These are phyloP conservation scores for Paraescarpia echinospica DNA, from an alignment of 1,140 invertebrate genomes.

Conservation along the genomic window DNA sequence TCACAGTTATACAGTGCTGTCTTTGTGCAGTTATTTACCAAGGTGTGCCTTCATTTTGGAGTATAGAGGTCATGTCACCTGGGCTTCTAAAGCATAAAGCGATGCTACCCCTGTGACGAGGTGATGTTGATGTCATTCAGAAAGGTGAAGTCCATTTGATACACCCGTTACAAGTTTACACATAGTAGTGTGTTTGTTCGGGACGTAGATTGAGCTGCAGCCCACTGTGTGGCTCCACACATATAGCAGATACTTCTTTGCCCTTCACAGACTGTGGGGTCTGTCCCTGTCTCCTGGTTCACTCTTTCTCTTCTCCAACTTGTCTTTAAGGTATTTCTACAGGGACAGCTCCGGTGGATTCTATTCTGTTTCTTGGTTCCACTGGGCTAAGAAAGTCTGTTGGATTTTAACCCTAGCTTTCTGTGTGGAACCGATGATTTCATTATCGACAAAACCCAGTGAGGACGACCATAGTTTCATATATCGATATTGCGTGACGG, in stretches of 20 bases:
- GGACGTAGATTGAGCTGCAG: too few relatives aligned
- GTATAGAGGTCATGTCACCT: not conserved
- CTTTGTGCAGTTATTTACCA: not conserved
- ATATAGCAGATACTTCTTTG: not conserved
- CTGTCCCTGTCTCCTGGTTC: not conserved
- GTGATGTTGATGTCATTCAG: too few relatives aligned
- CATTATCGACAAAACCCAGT: too few relatives aligned
- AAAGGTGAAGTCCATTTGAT: too few relatives aligned
- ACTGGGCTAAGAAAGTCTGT: too few relatives aligned
- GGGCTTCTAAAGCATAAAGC: not conserved
- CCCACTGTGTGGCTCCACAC: too few relatives aligned
- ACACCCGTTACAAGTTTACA: too few relatives aligned
- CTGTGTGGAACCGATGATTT: too few relatives aligned
- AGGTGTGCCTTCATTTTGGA: not conserved
- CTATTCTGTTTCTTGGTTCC: too few relatives aligned
- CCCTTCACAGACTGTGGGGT: not conserved
- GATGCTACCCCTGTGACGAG: too few relatives aligned
- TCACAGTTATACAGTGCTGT: not conserved
- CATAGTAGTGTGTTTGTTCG: too few relatives aligned
- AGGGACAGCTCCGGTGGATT: not conserved
- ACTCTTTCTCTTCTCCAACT: not conserved
- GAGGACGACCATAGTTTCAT: not conserved
- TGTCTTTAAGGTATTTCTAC: not conserved
- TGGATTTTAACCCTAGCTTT: too few relatives aligned
- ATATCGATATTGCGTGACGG: not conserved